Percentiles rank a stretch among this genome's conserved stretches.
phyloP scores from a whole-genome alignment of 2,888 invertebrate species.

The Scaptodrosophila latifasciaeformis region DNA sequence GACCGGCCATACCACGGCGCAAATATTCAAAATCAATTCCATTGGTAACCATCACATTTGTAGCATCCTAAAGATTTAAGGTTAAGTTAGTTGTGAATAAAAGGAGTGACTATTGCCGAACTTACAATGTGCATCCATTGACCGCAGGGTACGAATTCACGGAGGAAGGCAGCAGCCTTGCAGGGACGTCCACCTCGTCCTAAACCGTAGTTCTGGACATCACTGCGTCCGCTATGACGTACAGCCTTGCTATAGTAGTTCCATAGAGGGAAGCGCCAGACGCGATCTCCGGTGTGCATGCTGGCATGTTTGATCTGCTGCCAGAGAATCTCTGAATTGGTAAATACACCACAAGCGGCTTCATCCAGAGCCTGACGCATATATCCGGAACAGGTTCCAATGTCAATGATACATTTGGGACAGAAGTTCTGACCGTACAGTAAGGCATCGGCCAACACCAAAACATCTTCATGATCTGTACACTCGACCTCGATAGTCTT shows the following conservation, averaged over 20 bases:
- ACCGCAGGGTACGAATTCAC: conserved; percentile 82
- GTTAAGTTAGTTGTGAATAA: no score
- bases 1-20: conserved; percentile 82
- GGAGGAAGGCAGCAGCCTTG: conserved; percentile 86
- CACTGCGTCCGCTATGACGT: conserved; percentile 74
- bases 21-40: conserved; percentile 80
- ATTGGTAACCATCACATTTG: conserved; percentile 83
- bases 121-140: conserved; percentile 86
- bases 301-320: conserved; percentile 81
- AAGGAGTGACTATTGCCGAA: neutral
- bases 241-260: conserved; percentile 81
- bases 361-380: conserved; percentile 79
- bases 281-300: conserved; percentile 83
- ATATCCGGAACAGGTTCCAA: conserved; percentile 85
- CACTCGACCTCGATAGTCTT: conserved; percentile 84
- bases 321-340: conserved; percentile 83
- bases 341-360: conserved; percentile 83
- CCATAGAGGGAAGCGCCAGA: conserved; percentile 91
- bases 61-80: conserved; percentile 77
- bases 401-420: conserved; percentile 82
- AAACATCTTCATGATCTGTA: conserved; percentile 85
- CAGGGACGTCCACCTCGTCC: conserved; percentile 79
- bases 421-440: conserved; percentile 85
- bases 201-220: conserved; percentile 76
- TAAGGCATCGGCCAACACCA: conserved; percentile 85